phyloP scores from a whole-genome alignment of 2,888 invertebrate species.

The Amaurobius ferox region DNA sequence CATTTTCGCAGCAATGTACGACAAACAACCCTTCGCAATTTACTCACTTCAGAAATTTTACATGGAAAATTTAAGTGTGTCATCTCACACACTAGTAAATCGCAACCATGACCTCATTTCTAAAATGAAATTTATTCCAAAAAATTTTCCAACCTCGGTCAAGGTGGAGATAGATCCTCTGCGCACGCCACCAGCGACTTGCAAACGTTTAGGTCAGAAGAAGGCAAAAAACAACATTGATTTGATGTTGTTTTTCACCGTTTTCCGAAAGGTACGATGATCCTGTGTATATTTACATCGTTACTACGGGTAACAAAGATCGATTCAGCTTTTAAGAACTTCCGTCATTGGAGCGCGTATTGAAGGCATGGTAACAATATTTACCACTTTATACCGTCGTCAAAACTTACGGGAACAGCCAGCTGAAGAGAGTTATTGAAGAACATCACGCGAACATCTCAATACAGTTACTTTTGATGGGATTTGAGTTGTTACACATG shows the following conservation, averaged over 20 bases:
- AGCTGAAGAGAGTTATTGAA: too few species aligned
- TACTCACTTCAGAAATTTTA: too few species aligned
- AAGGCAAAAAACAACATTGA: not conserved
- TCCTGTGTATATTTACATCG: slow-evolving; percentile 44
- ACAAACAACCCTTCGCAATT: too few species aligned
- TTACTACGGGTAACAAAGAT: slow-evolving; percentile 51
- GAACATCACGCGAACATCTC: too few species aligned
- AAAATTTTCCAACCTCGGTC: not conserved
- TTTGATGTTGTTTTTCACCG: slow-evolving; percentile 28
- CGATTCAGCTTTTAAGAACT: slow-evolving; percentile 36
- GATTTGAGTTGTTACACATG: too few species aligned
- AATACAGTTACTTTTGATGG: too few species aligned
- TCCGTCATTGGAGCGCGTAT: slow-evolving; percentile 33
- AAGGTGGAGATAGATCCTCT: not conserved
- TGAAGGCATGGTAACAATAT: slow-evolving; percentile 58
- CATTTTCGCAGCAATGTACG: too few species aligned
- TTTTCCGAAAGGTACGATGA: slow-evolving; percentile 27
- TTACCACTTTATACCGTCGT: not conserved
- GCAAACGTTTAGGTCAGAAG: not conserved
- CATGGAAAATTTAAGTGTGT: too few species aligned
- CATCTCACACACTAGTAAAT: too few species aligned
- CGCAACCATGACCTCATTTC: slow-evolving; percentile 29
- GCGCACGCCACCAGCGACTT: not conserved
- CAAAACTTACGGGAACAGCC: not conserved
- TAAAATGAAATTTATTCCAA: not conserved